These are phyloP conservation scores for Tiliqua scincoides DNA, from an alignment of 2,113 vertebrate genomes.

Conservation along the genomic window DNA sequence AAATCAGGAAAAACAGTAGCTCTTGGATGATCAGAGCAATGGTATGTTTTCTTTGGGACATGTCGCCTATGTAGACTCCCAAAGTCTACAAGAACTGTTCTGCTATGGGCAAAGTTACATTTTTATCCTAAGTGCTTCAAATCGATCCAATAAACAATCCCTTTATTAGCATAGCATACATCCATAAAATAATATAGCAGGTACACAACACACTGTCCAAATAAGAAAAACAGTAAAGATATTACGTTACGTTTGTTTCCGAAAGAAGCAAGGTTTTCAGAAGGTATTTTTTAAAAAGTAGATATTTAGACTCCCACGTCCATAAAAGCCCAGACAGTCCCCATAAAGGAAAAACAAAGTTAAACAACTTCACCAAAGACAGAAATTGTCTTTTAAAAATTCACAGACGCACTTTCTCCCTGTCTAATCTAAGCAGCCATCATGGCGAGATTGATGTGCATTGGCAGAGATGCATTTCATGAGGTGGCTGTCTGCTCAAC, in stretches of 20 bases:
- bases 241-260: conserved; percentile 61
- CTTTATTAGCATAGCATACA: neutral
- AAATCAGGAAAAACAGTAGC: neutral
- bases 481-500: conserved; percentile 61
- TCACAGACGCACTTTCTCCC: conserved; percentile 70
- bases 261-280: conserved; percentile 37
- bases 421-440: conserved; percentile 73
- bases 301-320: conserved; percentile 22
- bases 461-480: conserved; percentile 75
- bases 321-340: conserved; percentile 51
- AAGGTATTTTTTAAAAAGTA: conserved; percentile 56
- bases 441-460: conserved; percentile 75
- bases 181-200: neutral
- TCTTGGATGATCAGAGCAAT: neutral
- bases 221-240: conserved; percentile 24
- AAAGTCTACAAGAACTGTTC: neutral
- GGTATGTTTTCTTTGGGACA: neutral
- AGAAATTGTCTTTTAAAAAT: conserved; percentile 79
- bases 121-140: conserved; percentile 4
- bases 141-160: neutral
- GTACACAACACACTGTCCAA: neutral
- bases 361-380: conserved; percentile 71
- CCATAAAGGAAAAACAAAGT: conserved; percentile 74
- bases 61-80: neutral
- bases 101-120: neutral